These are phyloP conservation scores for Daboia siamensis DNA, from an alignment of 2,113 vertebrate species.

Conservation along the genomic window DNA sequence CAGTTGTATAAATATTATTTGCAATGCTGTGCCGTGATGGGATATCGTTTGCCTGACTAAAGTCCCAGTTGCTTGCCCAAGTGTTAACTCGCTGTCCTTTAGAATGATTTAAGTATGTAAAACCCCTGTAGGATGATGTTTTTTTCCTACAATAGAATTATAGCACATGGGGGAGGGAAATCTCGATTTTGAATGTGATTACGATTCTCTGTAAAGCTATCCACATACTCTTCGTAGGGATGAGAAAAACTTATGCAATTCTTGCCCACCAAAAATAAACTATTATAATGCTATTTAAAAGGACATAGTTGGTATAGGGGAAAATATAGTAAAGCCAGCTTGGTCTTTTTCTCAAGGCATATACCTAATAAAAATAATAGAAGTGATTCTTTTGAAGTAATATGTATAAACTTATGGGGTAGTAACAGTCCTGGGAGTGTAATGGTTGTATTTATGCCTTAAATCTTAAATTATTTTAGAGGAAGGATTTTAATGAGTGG, in stretches of 20 bases:
- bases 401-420: background rate
- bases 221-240: background rate
- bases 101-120: background rate
- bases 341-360: background rate
- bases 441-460: background rate
- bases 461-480: background rate
- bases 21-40: background rate
- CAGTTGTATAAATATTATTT: background rate
- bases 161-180: background rate
- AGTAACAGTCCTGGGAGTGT: background rate
- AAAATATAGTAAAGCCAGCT: background rate
- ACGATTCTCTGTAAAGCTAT: background rate
- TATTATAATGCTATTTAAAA: background rate
- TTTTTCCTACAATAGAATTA: background rate
- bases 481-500: background rate
- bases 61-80: background rate
- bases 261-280: background rate
- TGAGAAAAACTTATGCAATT: background rate
- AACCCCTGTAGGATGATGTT: background rate
- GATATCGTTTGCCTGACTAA: background rate
- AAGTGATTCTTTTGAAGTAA: background rate
- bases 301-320: background rate
- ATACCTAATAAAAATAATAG: background rate
- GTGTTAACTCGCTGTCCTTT: background rate
- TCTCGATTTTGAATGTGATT: background rate